Base-by-base conservation (phyloP, 2,113 vertebrate genomes). In the Onychostoma macrolepis region DNA sequence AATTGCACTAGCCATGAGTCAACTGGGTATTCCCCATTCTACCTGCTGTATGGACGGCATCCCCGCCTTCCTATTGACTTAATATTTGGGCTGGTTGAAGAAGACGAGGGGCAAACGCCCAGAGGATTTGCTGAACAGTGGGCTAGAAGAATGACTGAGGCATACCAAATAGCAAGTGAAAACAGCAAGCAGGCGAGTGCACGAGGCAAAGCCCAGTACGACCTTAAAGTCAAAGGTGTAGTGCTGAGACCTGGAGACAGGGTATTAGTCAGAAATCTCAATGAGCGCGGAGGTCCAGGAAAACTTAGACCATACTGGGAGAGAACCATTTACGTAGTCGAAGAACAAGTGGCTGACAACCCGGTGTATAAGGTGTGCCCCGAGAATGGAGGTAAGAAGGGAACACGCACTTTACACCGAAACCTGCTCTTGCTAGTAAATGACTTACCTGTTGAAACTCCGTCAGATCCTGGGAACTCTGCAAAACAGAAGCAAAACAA, bases 131-230 rank as follows among this genome's bases (percentile, higher is more conserved):
- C 19, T 84, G 15, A 84, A 71, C 36, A 79, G 61, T 86, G 63
- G 80, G 43, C 38, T 7, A 8, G 13, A 41, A 72, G 43, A 43
- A 56, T 89, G 85, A 24, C 26, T 4, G 85, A 89, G 21, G 88
- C 81, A 9, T 89, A 87, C 38, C 9, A 38, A 33, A 84, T 41
- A 41, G 41, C 41, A 10, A 28, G n/a, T 9, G 36, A 48, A 4
- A 87, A 84, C 75, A 89, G 85, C 28, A n/a, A 33, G 10, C 30
- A 65, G 15, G 50, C 80, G 17, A 87, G 81, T 63, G 58, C 77
- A n/a, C 33, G 15, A 61, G 72, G 71, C 9, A 86, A 86, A 21
- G 6, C 6, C 9, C 36, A 79, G 21, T 88, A 88, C 26, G 72
- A 89, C 48, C 30, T 71, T 71, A 71, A 71, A 19, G 67, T 19